These are phyloP conservation scores for Oriolus oriolus DNA, from an alignment of 2,113 vertebrate genomes.

Conservation along the genomic window DNA sequence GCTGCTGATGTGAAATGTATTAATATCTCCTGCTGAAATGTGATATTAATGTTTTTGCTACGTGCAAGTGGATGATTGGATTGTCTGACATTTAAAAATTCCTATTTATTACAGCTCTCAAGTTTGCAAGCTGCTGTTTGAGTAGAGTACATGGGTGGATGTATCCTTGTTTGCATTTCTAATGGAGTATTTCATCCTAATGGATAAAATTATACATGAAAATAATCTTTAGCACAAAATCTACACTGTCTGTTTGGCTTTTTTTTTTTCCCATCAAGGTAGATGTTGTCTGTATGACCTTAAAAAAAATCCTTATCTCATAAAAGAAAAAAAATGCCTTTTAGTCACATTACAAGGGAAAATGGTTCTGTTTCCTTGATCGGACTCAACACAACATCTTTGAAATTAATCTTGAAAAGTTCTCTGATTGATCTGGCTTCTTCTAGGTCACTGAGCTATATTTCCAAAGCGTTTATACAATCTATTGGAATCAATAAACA, in stretches of 20 bases:
- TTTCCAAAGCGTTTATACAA: slow-evolving; percentile 78
- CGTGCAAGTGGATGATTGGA: slow-evolving; percentile 34
- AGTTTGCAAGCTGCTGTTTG: slow-evolving; percentile 27
- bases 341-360: slow-evolving; percentile 55
- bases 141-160: background rate
- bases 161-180: slow-evolving; percentile 27
- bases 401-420: slow-evolving; percentile 72
- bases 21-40: slow-evolving; percentile 32
- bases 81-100: slow-evolving; percentile 62
- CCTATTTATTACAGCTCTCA: slow-evolving; percentile 34
- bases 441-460: slow-evolving; percentile 70
- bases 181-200: slow-evolving; percentile 4
- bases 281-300: slow-evolving; percentile 19
- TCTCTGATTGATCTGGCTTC: slow-evolving; percentile 63
- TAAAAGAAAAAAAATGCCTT: slow-evolving; percentile 56
- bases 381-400: slow-evolving; percentile 44
- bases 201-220: background rate
- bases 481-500: slow-evolving; percentile 90
- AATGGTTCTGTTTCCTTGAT: slow-evolving; percentile 59
- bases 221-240: background rate
- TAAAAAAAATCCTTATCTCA: slow-evolving; percentile 37
- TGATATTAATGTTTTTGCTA: slow-evolving; percentile 1
- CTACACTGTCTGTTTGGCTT: background rate
- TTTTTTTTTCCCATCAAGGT: background rate
- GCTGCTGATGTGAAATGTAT: background rate